phyloP scores from a whole-genome alignment of 2,888 invertebrate species.

The Xanthia togata region DNA sequence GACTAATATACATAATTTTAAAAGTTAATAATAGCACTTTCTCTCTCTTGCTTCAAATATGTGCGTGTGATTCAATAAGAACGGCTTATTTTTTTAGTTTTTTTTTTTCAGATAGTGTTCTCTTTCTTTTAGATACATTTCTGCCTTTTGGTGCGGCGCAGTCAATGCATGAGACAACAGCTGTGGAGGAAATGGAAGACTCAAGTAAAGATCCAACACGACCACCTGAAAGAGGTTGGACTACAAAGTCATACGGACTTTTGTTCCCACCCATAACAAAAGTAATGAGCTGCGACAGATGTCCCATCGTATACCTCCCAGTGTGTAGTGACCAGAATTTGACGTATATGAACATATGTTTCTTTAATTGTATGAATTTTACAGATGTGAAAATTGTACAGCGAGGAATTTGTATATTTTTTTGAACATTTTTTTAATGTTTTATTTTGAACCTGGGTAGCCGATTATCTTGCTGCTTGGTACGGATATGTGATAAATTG shows the following conservation, averaged over 20 bases:
- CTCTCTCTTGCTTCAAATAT: not conserved
- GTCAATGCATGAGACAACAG: not conserved
- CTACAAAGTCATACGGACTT: not conserved
- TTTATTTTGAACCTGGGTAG: not conserved
- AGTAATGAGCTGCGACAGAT: not conserved
- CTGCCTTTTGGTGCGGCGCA: not conserved
- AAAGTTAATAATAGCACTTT: not conserved
- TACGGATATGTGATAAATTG: not conserved
- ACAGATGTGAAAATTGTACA: not conserved
- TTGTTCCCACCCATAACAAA: slow-evolving; percentile 29
- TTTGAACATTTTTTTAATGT: slow-evolving; percentile 13
- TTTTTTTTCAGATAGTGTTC: slow-evolving; percentile 25
- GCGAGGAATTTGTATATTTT: slow-evolving; percentile 44
- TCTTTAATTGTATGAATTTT: slow-evolving; percentile 28
- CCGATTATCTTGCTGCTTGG: not conserved
- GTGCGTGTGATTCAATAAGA: not conserved
- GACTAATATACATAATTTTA: too few relatives aligned
- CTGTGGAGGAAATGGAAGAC: too few relatives aligned
- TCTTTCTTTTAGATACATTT: not conserved
- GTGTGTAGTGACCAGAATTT: slow-evolving; percentile 38
- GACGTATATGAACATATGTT: slow-evolving; percentile 43
- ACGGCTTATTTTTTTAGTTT: not conserved
- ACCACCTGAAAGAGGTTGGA: not conserved
- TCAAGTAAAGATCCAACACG: not conserved
- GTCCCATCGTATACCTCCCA: slow-evolving; percentile 37